phyloP scores from a whole-genome alignment of 2,797 vertebrate species.

The Pempheris klunzingeri region DNA sequence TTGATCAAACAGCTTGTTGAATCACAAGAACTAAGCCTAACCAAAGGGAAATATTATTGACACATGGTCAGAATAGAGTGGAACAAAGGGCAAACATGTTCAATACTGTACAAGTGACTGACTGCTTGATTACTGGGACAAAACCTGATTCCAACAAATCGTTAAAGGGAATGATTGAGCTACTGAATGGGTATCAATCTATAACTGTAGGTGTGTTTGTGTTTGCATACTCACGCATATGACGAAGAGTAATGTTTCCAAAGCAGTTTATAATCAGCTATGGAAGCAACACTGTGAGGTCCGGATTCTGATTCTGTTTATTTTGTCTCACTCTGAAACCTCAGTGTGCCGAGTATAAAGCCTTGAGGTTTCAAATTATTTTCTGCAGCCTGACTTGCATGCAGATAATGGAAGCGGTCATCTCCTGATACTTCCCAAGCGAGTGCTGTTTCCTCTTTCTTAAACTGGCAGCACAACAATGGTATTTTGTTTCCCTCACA shows the following conservation, averaged over 20 bases:
- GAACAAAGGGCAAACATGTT: conserved; percentile 20
- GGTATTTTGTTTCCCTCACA: conserved; percentile 24
- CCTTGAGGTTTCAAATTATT: conserved; percentile 19
- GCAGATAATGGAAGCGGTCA: conserved; percentile 15
- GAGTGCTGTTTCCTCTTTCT: conserved; percentile 26
- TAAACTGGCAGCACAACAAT: conserved; percentile 33
- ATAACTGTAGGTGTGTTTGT: background rate
- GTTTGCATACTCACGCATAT: conserved; percentile 1
- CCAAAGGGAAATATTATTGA: conserved; percentile 36
- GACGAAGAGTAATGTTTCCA: background rate
- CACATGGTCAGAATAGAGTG: conserved; percentile 11
- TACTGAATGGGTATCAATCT: background rate
- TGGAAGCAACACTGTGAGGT: conserved; percentile 27
- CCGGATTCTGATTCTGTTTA: conserved; percentile 13
- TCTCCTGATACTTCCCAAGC: conserved; percentile 14
- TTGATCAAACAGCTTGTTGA: conserved; percentile 42
- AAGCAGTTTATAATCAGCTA: conserved; percentile 31
- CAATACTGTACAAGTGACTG: conserved; percentile 24
- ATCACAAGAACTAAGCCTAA: conserved; percentile 25
- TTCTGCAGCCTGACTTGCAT: conserved; percentile 27
- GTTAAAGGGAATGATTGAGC: background rate
- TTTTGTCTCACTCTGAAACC: conserved; percentile 45
- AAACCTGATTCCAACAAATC: conserved; percentile 15
- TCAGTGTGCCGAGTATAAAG: conserved; percentile 4
- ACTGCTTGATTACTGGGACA: conserved; percentile 30